Conservation (phyloP, 2,888 invertebrate genomes). For the Drosophila anceps region DNA sequence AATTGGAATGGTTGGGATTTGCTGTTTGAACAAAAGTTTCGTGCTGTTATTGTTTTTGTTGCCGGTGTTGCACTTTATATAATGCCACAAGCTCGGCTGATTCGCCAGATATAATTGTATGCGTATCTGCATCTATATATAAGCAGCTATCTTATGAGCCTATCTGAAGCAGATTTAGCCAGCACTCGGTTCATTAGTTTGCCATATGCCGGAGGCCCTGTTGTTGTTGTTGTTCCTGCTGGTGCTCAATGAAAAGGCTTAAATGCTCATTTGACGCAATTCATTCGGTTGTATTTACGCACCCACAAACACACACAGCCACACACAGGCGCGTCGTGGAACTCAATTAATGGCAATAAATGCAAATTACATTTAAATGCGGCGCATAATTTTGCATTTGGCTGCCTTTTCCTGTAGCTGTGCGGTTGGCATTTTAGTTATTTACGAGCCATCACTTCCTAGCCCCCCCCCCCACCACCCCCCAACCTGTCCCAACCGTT, state of each 20-base stretch:
- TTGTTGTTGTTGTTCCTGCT: constrained; percentile 18
- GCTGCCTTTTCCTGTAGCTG: constrained; percentile 47
- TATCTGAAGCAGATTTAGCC: constrained; percentile 36
- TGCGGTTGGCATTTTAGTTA: constrained; percentile 54
- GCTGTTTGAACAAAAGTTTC: constrained; percentile 25
- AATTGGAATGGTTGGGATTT: constrained; percentile 69
- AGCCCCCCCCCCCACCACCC: no score
- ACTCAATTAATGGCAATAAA: constrained; percentile 73
- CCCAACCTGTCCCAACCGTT: no score
- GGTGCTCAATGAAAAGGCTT: constrained; percentile 45
- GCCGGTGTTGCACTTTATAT: constrained; percentile 30
- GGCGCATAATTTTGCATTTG: constrained; percentile 69
- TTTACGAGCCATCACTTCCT: constrained; percentile 46
- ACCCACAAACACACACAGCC: constrained; percentile 10
- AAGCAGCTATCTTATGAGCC: constrained; percentile 40
- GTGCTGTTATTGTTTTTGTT: constrained; percentile 4
- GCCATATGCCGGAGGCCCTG: constrained; percentile 39
- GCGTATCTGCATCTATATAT: constrained; percentile 4
- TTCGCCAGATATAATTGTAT: not conserved
- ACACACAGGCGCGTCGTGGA: constrained; percentile 29
- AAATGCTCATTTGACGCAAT: constrained; percentile 47
- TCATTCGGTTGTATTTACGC: constrained; percentile 35
- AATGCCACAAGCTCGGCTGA: constrained; percentile 26
- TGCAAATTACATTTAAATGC: constrained; percentile 73
- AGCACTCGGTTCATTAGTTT: constrained; percentile 56